phyloP scores from a whole-genome alignment of 2,797 vertebrate species.

The Acrossocheilus fasciatus region DNA sequence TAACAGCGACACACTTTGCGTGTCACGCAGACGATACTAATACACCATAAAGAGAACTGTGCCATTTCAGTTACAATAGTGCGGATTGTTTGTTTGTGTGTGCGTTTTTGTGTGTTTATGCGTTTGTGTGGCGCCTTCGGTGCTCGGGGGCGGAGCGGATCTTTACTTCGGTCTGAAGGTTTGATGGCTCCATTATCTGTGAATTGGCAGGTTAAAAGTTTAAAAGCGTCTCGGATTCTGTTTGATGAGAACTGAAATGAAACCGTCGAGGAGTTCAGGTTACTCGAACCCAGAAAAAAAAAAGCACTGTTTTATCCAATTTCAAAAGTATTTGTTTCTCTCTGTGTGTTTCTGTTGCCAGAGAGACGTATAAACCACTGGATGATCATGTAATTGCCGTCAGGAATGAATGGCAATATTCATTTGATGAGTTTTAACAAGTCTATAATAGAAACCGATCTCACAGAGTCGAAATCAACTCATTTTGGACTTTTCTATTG shows the following conservation, averaged over 20 bases:
- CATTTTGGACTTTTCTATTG: slow-evolving; percentile 13
- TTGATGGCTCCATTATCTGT: slow-evolving; percentile 57
- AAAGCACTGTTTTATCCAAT: not conserved
- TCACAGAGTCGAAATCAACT: slow-evolving; percentile 24
- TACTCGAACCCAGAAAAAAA: not conserved
- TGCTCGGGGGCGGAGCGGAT: not conserved
- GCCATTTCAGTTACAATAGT: slow-evolving; percentile 47
- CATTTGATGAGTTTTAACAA: slow-evolving; percentile 39
- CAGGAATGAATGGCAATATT: slow-evolving; percentile 27
- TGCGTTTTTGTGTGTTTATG: slow-evolving; percentile 47
- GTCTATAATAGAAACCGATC: slow-evolving; percentile 30
- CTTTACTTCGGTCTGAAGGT: slow-evolving; percentile 70
- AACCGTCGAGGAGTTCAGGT: slow-evolving; percentile 21
- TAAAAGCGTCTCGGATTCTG: slow-evolving; percentile 26
- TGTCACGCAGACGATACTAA: slow-evolving; percentile 20
- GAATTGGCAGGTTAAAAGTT: slow-evolving; percentile 42
- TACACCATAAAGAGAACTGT: slow-evolving; percentile 39
- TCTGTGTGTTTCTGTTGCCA: slow-evolving; percentile 17
- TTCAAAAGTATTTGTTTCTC: slow-evolving; percentile 22
- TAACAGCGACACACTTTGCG: slow-evolving; percentile 31
- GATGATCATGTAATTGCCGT: slow-evolving; percentile 5
- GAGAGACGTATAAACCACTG: slow-evolving; percentile 25
- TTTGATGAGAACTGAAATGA: slow-evolving; percentile 30
- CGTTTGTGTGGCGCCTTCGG: slow-evolving; percentile 60
- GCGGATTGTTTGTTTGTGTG: slow-evolving; percentile 37